Percentiles rank a stretch among this genome's conserved stretches.
phyloP scores from a whole-genome alignment of 1,140 invertebrate genomes.

The Pteromalus puparum region DNA sequence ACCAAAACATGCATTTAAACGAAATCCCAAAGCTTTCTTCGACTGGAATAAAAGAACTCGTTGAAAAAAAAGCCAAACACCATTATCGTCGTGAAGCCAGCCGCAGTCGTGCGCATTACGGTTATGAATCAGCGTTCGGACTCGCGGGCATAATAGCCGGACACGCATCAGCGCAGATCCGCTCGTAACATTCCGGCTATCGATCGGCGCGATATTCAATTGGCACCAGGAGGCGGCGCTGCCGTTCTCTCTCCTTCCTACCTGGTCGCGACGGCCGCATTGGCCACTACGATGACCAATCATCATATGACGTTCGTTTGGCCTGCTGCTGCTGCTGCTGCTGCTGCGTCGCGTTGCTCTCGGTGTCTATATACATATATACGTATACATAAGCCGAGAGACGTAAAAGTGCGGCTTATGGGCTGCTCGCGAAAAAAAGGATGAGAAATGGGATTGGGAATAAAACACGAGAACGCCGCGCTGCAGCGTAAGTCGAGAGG shows the following conservation, averaged over 20 bases:
- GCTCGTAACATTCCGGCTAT: not conserved
- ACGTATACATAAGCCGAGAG: not conserved
- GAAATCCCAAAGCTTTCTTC: no score
- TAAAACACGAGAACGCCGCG: not conserved
- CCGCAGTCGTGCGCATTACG: not conserved
- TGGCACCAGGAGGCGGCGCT: slow-evolving; percentile 70
- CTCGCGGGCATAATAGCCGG: no score
- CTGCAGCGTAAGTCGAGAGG: not conserved
- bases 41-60: no score
- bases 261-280: slow-evolving; percentile 64
- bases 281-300: slow-evolving; percentile 73
- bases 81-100: no score
- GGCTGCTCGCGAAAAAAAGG: not conserved
- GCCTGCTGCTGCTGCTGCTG: slow-evolving; percentile 53
- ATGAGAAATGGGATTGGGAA: slow-evolving; percentile 29
- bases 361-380: not conserved
- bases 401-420: not conserved
- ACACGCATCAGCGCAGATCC: not conserved
- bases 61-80: no score
- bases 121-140: not conserved
- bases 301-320: slow-evolving; percentile 74
- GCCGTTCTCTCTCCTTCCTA: slow-evolving; percentile 65
- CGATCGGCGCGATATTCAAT: slow-evolving; percentile 45
- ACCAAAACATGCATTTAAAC: no score
- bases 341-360: slow-evolving; percentile 21